Evolutionary conservation across 2,888 invertebrate species (phyloP), one percentile per base, ranked within the genome.

Genomic region (Embidobia sp.): DNA sequence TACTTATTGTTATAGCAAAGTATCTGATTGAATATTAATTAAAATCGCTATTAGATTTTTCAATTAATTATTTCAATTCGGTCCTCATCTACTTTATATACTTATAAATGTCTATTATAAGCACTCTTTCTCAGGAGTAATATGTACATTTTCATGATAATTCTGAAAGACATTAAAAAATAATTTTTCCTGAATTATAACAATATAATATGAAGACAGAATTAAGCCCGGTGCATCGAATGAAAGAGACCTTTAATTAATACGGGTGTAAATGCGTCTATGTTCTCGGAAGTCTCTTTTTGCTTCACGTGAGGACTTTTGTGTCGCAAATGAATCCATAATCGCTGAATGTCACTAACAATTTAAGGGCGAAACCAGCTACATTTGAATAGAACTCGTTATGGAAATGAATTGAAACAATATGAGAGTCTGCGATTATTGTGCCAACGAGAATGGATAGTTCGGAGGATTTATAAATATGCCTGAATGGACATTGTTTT

Each of bases 371-470:
- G 33, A 55, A 72, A 63, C 27, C 63, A 44, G 63, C 18, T 48
- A 11, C 5, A 29, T 61, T 53, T 72, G 61, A 72, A 72, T 72
- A 48, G 55, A 55, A 63, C 72, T 72, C 55, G 72, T 72, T 72
- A 63, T 63, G 55, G 72, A 63, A 63, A 63, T 72, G 72, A 55
- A 48, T 61, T 63, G 70, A 61, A 70, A 70, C 70, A 70, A 70
- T 70, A 70, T 53, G 70, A 51, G 46, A 51, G 37, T 10, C 37
- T 44, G 53, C 37, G 61, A 72, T 63, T 72, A 63, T 70, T 63
- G 48, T 55, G 18, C 33, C 15, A 27, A 46, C 35, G 27, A 61
- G 49, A 70, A 51, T 61, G 51, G 27, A 59, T 69, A 59, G 51
- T 51, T 59, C 42, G 31, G 19, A 2, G 49, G 37, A 61, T 51